Evolutionary conservation across 2,797 vertebrate genomes (phyloP).

Genomic region (Anisognathus igniventris): DNA sequence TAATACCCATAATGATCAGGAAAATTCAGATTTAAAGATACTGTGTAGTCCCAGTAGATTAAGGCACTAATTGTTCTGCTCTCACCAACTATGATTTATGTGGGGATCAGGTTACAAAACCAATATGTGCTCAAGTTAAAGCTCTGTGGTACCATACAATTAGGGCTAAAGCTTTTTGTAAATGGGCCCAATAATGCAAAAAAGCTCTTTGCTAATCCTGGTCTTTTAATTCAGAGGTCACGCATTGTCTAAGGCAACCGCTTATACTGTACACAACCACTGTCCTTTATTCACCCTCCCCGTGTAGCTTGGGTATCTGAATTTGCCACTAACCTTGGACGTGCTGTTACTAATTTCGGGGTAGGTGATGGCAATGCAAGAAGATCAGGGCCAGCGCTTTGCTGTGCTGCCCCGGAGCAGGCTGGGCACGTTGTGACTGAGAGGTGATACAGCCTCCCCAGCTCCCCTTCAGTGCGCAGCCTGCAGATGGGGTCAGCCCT

Average conservation of each 20-base stretch:
- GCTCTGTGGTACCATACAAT: background rate
- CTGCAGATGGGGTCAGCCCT: background rate
- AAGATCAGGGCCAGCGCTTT: constrained; percentile 40
- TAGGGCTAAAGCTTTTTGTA: constrained; percentile 35
- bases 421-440: constrained; percentile 1
- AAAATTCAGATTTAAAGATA: constrained; percentile 57
- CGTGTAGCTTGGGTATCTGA: constrained; percentile 18
- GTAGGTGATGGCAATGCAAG: constrained; percentile 51
- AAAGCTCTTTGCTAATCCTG: constrained; percentile 49
- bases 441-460: constrained; percentile 46
- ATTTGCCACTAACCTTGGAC: constrained; percentile 53
- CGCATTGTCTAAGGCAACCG: background rate
- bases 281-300: constrained; percentile 58
- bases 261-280: background rate
- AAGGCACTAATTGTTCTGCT: constrained; percentile 33
- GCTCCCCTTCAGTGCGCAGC: background rate
- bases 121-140: background rate
- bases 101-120: constrained; percentile 34
- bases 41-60: constrained; percentile 28
- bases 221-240: constrained; percentile 62
- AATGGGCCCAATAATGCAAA: constrained; percentile 49
- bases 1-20: constrained; percentile 7
- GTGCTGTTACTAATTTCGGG: constrained; percentile 55
- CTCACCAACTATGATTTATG: constrained; percentile 10
- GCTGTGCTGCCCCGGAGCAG: constrained; percentile 18